A percentile compares a stretch with the other conserved stretches of the same genome.
Evolutionary conservation across 2,888 invertebrate species (phyloP).

Genomic region (Neelides folsomi): DNA sequence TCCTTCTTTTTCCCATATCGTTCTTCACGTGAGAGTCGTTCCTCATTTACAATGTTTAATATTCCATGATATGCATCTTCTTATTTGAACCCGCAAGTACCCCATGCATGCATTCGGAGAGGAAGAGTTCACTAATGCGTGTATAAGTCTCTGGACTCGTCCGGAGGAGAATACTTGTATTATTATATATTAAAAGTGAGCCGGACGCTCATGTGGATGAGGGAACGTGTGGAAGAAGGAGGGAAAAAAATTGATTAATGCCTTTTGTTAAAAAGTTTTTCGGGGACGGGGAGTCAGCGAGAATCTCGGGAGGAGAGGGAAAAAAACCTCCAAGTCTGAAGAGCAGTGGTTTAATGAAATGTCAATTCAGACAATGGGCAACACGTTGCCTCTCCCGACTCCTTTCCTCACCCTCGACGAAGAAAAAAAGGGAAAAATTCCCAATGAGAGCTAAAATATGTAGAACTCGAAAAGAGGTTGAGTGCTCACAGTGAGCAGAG

Average conservation of each 20-base stretch:
- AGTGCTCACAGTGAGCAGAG: too few relatives aligned
- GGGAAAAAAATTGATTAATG: conserved; percentile 25
- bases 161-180: too few relatives aligned
- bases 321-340: conserved; percentile 7
- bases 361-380: conserved; percentile 25
- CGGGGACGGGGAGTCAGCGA: conserved; percentile 15
- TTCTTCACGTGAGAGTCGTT: too few relatives aligned
- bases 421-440: conserved; percentile 3
- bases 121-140: too few relatives aligned
- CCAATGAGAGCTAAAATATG: conserved; percentile 3
- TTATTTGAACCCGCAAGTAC: too few relatives aligned
- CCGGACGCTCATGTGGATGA: conserved; percentile 9
- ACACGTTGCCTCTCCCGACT: conserved; percentile 16
- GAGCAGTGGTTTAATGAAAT: conserved; percentile 23
- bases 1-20: too few relatives aligned
- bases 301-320: conserved; percentile 7
- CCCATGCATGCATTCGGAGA: too few relatives aligned
- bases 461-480: too few relatives aligned
- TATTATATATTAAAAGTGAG: neutral
- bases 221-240: conserved; percentile 11
- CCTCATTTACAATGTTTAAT: too few relatives aligned
- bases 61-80: too few relatives aligned
- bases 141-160: too few relatives aligned
- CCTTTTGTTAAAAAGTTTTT: conserved; percentile 24
- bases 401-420: conserved; percentile 17